phyloP scores from a whole-genome alignment of 2,113 vertebrate genomes.

The Zosterops japonicus region DNA sequence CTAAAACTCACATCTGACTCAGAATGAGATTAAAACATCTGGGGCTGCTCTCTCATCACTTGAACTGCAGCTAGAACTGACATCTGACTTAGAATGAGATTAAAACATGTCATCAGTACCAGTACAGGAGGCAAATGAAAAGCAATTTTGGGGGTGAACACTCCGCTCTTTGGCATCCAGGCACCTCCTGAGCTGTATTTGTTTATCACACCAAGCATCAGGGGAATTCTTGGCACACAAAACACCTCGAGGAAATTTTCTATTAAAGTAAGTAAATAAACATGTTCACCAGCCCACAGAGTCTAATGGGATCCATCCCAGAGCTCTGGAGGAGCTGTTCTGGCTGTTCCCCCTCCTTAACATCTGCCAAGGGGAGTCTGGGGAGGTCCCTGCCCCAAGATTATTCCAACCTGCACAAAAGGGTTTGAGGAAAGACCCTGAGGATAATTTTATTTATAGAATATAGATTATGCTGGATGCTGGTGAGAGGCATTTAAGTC shows the following conservation, averaged over 20 bases:
- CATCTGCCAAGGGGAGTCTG: not conserved
- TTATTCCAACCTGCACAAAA: not conserved
- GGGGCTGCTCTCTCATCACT: too few species aligned
- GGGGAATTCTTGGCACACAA: not conserved
- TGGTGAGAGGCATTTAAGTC: accelerated
- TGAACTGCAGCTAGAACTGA: not conserved
- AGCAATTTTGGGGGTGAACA: not conserved
- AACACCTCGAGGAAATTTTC: not conserved
- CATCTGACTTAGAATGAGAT: not conserved
- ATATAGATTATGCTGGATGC: not conserved
- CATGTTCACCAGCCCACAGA: accelerated
- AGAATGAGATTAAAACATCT: not conserved
- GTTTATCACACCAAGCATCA: not conserved
- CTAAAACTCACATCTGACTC: not conserved
- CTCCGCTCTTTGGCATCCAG: not conserved
- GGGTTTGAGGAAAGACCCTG: not conserved
- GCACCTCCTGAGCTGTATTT: not conserved
- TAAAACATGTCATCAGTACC: too few species aligned
- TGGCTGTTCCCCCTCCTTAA: not conserved
- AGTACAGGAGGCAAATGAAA: not conserved
- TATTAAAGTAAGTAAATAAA: not conserved
- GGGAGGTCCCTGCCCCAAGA: not conserved
- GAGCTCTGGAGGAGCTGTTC: not conserved
- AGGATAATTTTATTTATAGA: not conserved
- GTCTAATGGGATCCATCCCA: not conserved